Evolutionary conservation across 2,888 invertebrate genomes (phyloP), one percentile per base, ranked within the genome.

Genomic region (Lithophane ornitopus): DNA sequence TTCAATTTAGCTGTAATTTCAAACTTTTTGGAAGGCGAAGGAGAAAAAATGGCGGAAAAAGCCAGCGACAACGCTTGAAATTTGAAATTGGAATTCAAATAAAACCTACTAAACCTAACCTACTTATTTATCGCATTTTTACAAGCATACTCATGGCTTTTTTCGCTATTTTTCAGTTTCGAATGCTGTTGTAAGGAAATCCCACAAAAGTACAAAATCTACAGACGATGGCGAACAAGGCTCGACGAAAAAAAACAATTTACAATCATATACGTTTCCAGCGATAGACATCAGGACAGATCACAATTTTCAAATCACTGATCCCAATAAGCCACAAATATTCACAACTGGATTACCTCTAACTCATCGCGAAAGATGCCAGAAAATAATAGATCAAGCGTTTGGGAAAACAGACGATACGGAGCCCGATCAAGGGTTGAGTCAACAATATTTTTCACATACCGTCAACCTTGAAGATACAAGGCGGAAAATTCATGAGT

Each of bases 81-180:
- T 49, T 72, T 46, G 12, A 49, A 70, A 56, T 34, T 39, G 1
- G 4, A 58, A 56, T 16, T 67, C 7, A 19, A 69, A 68, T 34
- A 41, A 8, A 49, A 22, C 19, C 14, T 22, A 49, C 22, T 59
- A n/a, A n/a, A n/a, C n/a, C n/a, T n/a, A n/a, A n/a, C n/a, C n/a
- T 61, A 58, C 34, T 6, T 61, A 58, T 41, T 34, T 71, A 41
- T 41, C 44, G 22, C 34, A 46, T 67, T 39, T 65, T 69, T 62
- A 73, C 44, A 71, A 74, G 46, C 46, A 75, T 66, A 87, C 85
- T 91, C 84, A 91, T 88, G 89, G 88, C 89, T 91, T 90, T 90
- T 89, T 88, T 92, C 90, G 91, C 91, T 89, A 89, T 90, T 92
- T 84, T 93, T 90, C 92, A 93, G 93, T 87, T 79, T 78, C 86